Base-by-base conservation (phyloP, 2,888 invertebrate species). In the Idaea straminata region DNA sequence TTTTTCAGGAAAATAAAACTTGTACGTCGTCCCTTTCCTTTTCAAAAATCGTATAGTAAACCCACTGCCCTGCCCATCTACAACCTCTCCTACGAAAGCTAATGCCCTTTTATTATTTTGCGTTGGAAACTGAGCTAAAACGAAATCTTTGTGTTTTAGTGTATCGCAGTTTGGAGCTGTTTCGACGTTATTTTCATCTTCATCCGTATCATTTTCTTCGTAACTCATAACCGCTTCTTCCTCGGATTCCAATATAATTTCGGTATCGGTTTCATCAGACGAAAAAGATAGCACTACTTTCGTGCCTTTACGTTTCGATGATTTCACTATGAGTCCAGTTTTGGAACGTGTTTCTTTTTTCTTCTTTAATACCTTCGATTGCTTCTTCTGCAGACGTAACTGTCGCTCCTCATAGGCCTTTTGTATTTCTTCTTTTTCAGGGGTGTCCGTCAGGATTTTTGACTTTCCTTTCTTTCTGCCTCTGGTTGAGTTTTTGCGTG, bases 401-500 rank as follows among this genome's bases (percentile, higher is more conserved):
- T 36, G 15, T n/a, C 36, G 6, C 36, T 61, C 61, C 36, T 36
- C 35, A 61, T 61, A 15, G 35, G 61, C 61, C 15, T 35, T 3
- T 61, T 61, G 36, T n/a, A 61, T 61, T 10, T 15, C 36, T 36
- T 61, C 15, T 61, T 61, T 61, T 61, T 61, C 61, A 1, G 36
- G 61, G 61, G 61, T 61, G 61, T 38, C 61, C 5, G 61, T 61
- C 36, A 61, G 36, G 13, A 61, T 61, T 15, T 36, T 35, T 15
- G 61, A 61, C 36, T 15, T 15, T 36, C 36, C 67, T 64, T 64
- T 66, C 66, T 66, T 64, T 66, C 64, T 66, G 34, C 64, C 64
- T 67, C 36, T 61, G 36, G 5, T 61, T 67, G n/a, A n/a, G n/a
- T 61, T 61, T 65, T 62, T 65, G 63, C 35, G 65, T 63, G 68